Conservation (phyloP, 2,888 invertebrate genomes). For the Pelosia muscerda region DNA sequence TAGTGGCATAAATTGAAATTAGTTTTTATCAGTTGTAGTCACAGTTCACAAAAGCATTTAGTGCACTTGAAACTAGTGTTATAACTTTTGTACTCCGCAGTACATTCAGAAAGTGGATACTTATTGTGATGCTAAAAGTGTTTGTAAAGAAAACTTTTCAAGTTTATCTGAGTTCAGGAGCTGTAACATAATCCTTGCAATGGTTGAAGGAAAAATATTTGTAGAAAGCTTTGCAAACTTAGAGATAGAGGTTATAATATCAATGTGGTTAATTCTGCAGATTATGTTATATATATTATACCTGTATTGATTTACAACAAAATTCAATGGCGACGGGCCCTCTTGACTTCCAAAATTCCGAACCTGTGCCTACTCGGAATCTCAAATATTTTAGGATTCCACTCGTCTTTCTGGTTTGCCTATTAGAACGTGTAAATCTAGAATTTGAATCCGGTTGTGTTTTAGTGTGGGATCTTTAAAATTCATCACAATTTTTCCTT, state of each 20-base stretch:
- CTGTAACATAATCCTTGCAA: conserved; percentile 22
- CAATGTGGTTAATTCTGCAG: background rate
- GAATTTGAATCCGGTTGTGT: too few species aligned
- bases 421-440: too few species aligned
- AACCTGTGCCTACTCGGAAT: too few species aligned
- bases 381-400: too few species aligned
- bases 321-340: too few species aligned
- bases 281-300: too few species aligned
- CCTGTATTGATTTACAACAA: too few species aligned
- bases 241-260: background rate
- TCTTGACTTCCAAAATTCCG: too few species aligned
- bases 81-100: conserved; percentile 12
- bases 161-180: conserved; percentile 9
- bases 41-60: background rate
- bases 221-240: conserved; percentile 2
- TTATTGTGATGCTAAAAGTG: conserved; percentile 35
- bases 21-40: background rate
- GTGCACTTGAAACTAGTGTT: conserved; percentile 16
- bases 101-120: conserved; percentile 21
- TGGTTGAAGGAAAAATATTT: conserved; percentile 8
- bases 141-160: conserved; percentile 27
- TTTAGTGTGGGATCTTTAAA: too few species aligned
- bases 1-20: background rate
- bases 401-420: too few species aligned
- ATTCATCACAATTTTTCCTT: too few species aligned